Base-by-base conservation (phyloP, 2,113 vertebrate genomes). In the Spermophilus dauricus region DNA sequence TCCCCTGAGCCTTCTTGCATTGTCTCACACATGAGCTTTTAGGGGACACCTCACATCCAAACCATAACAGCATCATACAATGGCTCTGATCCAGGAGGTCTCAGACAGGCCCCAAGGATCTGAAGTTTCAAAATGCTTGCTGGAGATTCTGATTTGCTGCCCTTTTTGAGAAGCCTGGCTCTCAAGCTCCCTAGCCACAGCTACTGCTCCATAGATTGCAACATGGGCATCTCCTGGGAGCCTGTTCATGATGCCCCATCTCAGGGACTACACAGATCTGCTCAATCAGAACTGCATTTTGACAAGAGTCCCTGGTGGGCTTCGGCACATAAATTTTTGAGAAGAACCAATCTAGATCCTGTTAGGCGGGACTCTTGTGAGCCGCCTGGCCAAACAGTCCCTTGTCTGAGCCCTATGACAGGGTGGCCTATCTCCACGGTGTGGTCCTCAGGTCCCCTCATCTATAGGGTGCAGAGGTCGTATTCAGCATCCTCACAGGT, bases 51-150 rank as follows among this genome's bases (percentile, higher is more conserved):
- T 58, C 56, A 58, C 20, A 58, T 58, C 56, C 20, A 58, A 22
- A 58, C 56, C 20, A 24, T 58, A 58, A 58, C 1, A 58, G 20
- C 56, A 58, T 58, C 39, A 16, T 1, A 0, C 4, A 3, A 58
- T 14, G 42, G 48, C 18, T 53, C 73, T 45, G 78, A 65, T 45
- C 91, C 81, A 42, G 77, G 18, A 65, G n/a, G 58, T n/a, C 30
- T 14, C 72, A 22, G 7, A 39, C 1, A 0, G n/a, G 22, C 10
- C 37, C 75, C 83, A 73, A 78, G 26, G 69, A 75, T 63, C 42
- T 6, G 6, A 73, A 89, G n/a, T 88, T 86, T 85, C 72, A 48
- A 94, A 88, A 78, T 32, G 26, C 78, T 34, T 72, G n/a, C n/a
- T 4, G 2, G 22, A 45, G 18, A 69, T 81, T 87, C 53, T 32